Evolutionary conservation across 2,888 invertebrate genomes (phyloP), one percentile per base, ranked within the genome.

Genomic region (Rhagium mordax): DNA sequence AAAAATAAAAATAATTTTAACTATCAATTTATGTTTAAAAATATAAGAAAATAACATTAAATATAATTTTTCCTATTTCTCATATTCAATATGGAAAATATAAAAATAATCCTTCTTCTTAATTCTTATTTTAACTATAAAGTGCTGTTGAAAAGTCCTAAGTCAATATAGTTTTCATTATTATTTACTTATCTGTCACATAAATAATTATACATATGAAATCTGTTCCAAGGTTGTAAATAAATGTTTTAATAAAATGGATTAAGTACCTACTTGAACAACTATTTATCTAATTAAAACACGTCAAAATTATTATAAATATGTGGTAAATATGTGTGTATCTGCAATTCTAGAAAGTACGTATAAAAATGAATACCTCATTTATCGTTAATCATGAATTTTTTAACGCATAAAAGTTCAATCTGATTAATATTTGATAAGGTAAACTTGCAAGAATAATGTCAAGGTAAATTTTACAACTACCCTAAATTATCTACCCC

Each of bases 391-490:
- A 47, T n/a, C n/a, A n/a, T 7, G 15, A 49, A n/a, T 3, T 49
- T n/a, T 49, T 49, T 49, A 49, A 6, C 15, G 16, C 1, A n/a
- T 16, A 49, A 49, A 49, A 16, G 15, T 49, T 15, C 49, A 1
- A 33, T 47, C 18, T 15, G 27, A 59, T 59, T 59, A 59, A 27
- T 59, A 27, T 59, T 60, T 33, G 60, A 61, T 61, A 61, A 61
- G 20, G 21, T 15, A 55, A 55, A 21, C 10, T 24, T 55, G 18
- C n/a, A 13, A n/a, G 10, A 24, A 55, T 21, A 20, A 24, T 55
- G 55, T 55, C 55, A 55, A 55, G 55, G 55, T 41, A 61, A 47
- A 61, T 61, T 41, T 61, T 61, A 61, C 20, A 61, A 41, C 18
- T 61, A 18, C 16, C 16, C 18, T 20, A 41, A 61, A 33, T 33